Conservation (phyloP, 2,888 invertebrate genomes). For the Cantharis lateralis region DNA sequence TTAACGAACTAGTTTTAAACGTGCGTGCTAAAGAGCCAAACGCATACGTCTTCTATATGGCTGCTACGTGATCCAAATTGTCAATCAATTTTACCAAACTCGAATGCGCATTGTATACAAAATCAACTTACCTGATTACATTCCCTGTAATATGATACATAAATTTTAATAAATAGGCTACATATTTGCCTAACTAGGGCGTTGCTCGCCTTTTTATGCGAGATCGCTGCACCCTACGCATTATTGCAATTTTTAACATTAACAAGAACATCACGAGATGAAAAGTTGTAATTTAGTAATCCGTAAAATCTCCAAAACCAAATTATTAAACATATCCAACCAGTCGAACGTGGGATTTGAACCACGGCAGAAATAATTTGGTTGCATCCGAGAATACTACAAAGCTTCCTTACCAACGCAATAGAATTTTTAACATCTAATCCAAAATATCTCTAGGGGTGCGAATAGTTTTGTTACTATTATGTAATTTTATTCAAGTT, state of each 20-base stretch:
- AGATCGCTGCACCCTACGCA: neutral
- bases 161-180: neutral
- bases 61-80: constrained; percentile 23
- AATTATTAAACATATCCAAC: too few relatives aligned
- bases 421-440: too few relatives aligned
- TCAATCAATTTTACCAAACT: constrained; percentile 6
- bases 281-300: too few relatives aligned
- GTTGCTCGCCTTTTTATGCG: neutral
- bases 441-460: too few relatives aligned
- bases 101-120: neutral
- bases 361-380: too few relatives aligned
- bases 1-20: neutral
- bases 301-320: too few relatives aligned
- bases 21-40: neutral
- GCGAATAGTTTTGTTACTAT: too few relatives aligned
- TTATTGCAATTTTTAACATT: neutral
- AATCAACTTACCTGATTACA: neutral
- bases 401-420: too few relatives aligned
- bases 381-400: too few relatives aligned
- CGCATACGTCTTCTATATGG: neutral
- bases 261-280: too few relatives aligned
- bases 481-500: too few relatives aligned
- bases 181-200: neutral
- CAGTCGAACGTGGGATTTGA: too few relatives aligned
- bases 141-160: neutral